These are phyloP conservation scores for Drosophila aff. DNA, from an alignment of 1,140 invertebrate species.

Conservation along the genomic window DNA sequence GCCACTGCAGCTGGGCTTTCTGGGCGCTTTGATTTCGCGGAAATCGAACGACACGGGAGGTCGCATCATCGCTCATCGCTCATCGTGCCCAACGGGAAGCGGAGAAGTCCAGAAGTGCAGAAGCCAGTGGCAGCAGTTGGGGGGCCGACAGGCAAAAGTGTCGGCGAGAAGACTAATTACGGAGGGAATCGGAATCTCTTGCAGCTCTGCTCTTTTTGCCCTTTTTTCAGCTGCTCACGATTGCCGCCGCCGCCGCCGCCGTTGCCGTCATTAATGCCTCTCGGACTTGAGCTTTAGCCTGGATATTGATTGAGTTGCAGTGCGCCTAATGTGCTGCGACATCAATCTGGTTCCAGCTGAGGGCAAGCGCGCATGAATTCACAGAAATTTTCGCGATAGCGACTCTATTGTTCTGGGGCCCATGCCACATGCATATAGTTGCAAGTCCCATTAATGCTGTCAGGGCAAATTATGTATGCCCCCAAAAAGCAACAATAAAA, in stretches of 20 bases:
- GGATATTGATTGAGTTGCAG: conserved; percentile 80
- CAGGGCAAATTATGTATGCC: conserved; percentile 39
- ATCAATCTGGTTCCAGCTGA: conserved; percentile 60
- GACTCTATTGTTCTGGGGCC: conserved; percentile 38
- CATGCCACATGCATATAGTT: conserved; percentile 16
- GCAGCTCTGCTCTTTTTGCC: conserved; percentile 25
- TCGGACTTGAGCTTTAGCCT: conserved; percentile 57
- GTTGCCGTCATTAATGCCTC: conserved; percentile 68
- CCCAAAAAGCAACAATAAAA: conserved; percentile 9
- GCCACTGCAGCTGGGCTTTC: conserved; percentile 71
- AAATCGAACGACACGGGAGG: conserved; percentile 80
- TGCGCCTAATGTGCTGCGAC: conserved; percentile 82
- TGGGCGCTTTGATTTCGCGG: conserved; percentile 75
- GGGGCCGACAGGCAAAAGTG: conserved; percentile 56
- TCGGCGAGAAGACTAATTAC: conserved; percentile 81
- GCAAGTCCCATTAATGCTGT: conserved; percentile 55
- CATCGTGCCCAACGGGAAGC: conserved; percentile 52
- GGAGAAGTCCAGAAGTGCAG: conserved; percentile 26
- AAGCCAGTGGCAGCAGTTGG: conserved; percentile 29
- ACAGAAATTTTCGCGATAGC: conserved; percentile 59
- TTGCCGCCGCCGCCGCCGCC: conserved; percentile 12
- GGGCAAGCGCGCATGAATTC: conserved; percentile 48
- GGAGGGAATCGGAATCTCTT: conserved; percentile 36
- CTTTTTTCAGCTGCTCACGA: conserved; percentile 46
- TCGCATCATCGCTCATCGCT: conserved; percentile 81